Percentiles rank a stretch among this genome's conserved stretches.
These are phyloP conservation scores for Campoplex nolae DNA, from an alignment of 2,888 invertebrate genomes.

Conservation along the genomic window DNA sequence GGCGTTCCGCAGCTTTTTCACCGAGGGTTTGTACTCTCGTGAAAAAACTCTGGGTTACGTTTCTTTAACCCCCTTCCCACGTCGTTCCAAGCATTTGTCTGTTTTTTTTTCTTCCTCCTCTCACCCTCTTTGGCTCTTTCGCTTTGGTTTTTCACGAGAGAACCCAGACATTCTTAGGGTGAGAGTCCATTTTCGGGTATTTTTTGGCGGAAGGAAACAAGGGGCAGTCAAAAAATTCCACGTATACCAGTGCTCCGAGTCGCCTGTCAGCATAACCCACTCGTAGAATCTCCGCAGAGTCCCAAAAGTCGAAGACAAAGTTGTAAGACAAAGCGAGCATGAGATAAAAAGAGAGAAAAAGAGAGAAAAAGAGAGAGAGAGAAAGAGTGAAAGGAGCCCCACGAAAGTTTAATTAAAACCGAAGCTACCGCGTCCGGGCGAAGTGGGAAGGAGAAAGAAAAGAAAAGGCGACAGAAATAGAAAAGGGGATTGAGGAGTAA, in stretches of 20 bases:
- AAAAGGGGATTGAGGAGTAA: slow-evolving; percentile 1
- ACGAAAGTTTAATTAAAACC: slow-evolving; percentile 78
- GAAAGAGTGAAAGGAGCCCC: slow-evolving; percentile 61
- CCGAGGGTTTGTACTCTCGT: neutral
- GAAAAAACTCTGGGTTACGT: slow-evolving; percentile 18
- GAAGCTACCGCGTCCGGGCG: slow-evolving; percentile 66
- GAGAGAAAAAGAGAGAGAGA: neutral
- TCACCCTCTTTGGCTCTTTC: neutral
- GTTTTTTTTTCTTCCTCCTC: neutral
- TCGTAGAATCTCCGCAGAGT: slow-evolving; percentile 56
- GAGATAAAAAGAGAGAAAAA: neutral
- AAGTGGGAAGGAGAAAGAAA: slow-evolving; percentile 17
- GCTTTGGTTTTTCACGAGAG: neutral
- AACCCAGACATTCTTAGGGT: neutral
- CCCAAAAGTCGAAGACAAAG: slow-evolving; percentile 12
- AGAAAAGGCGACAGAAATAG: slow-evolving; percentile 29
- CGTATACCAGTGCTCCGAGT: slow-evolving; percentile 1
- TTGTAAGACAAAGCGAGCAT: slow-evolving; percentile 61
- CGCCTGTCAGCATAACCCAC: slow-evolving; percentile 32
- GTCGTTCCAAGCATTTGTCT: neutral
- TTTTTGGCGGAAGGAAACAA: slow-evolving; percentile 56
- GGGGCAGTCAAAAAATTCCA: slow-evolving; percentile 42
- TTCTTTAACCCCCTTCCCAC: slow-evolving; percentile 3
- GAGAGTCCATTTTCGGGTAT: slow-evolving; percentile 45
- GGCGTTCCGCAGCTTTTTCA: slow-evolving; percentile 28